A percentile compares a stretch with the other conserved stretches of the same genome.
Conservation (phyloP, 92 coral and sea anemone genomes). For the Siderastrea radians region DNA sequence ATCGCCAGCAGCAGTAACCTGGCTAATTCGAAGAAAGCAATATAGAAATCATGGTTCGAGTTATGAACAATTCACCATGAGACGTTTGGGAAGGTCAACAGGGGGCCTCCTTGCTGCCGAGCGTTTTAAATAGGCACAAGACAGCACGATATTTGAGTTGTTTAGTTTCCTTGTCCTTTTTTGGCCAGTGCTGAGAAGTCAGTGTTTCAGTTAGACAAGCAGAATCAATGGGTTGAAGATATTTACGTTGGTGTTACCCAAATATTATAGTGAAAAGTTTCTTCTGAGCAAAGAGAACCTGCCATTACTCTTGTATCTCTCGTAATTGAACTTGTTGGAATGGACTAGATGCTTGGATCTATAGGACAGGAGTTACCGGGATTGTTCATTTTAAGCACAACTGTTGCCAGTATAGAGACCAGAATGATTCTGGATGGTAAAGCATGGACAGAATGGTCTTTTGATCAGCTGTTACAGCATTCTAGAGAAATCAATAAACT, state of each 20-base stretch:
- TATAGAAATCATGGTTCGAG: slow-evolving; percentile 66
- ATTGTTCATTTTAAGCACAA: slow-evolving; percentile 64
- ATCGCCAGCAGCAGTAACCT: slow-evolving; percentile 2
- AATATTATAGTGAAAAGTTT: slow-evolving; percentile 86
- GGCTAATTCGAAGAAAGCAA: slow-evolving; percentile 8
- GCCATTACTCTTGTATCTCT: slow-evolving; percentile 69
- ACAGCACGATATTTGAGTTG: slow-evolving; percentile 72
- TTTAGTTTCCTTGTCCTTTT: slow-evolving; percentile 71
- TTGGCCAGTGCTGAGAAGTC: slow-evolving; percentile 63
- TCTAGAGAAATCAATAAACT: slow-evolving; percentile 82
- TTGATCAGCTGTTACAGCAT: slow-evolving; percentile 83
- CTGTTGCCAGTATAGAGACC: slow-evolving; percentile 78
- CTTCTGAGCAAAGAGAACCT: slow-evolving; percentile 77
- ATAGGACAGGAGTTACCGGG: slow-evolving; percentile 17
- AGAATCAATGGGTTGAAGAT: slow-evolving; percentile 51
- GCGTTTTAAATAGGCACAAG: slow-evolving; percentile 70
- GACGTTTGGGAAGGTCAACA: slow-evolving; percentile 61
- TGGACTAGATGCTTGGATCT: slow-evolving; percentile 65
- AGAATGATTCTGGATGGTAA: slow-evolving; percentile 81
- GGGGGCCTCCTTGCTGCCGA: slow-evolving; percentile 48
- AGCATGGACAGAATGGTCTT: slow-evolving; percentile 40
- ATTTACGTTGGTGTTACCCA: slow-evolving; percentile 74
- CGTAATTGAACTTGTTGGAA: slow-evolving; percentile 64
- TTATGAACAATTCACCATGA: slow-evolving; percentile 51
- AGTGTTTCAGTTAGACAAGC: slow-evolving; percentile 16